Percentiles rank a stretch among this genome's conserved stretches.
phyloP scores from a whole-genome alignment of 2,888 invertebrate species.

The Schizaphis graminum region DNA sequence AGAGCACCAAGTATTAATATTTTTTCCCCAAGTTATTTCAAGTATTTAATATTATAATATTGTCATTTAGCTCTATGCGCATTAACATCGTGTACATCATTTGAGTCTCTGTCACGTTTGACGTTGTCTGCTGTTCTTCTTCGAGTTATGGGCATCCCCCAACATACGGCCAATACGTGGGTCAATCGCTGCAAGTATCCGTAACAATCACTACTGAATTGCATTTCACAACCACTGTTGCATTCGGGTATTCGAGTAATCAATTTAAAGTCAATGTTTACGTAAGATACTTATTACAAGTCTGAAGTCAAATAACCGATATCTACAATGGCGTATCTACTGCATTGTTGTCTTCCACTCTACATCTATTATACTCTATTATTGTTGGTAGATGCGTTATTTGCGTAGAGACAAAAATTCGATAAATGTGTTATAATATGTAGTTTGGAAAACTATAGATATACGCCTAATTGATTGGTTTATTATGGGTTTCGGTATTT shows the following conservation, averaged over 20 bases:
- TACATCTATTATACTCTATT: background rate
- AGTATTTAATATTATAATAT: background rate
- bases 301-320: background rate
- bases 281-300: background rate
- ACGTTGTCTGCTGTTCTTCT: background rate
- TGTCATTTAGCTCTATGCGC: background rate
- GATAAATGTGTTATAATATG: background rate
- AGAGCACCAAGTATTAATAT: too few species aligned
- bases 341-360: background rate
- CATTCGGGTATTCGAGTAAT: too few species aligned
- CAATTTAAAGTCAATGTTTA: too few species aligned
- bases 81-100: background rate
- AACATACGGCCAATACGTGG: background rate
- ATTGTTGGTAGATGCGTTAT: background rate
- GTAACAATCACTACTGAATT: background rate
- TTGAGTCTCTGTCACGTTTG: background rate
- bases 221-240: background rate
- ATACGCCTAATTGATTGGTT: background rate
- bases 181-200: slow-evolving; percentile 3
- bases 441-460: background rate
- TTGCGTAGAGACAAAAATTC: background rate
- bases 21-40: background rate
- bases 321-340: background rate
- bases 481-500: background rate
- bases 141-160: background rate